Percentiles rank a stretch among this genome's conserved stretches.
phyloP scores from a whole-genome alignment of 1,140 invertebrate genomes.

The Proctacanthus coquilletti region DNA sequence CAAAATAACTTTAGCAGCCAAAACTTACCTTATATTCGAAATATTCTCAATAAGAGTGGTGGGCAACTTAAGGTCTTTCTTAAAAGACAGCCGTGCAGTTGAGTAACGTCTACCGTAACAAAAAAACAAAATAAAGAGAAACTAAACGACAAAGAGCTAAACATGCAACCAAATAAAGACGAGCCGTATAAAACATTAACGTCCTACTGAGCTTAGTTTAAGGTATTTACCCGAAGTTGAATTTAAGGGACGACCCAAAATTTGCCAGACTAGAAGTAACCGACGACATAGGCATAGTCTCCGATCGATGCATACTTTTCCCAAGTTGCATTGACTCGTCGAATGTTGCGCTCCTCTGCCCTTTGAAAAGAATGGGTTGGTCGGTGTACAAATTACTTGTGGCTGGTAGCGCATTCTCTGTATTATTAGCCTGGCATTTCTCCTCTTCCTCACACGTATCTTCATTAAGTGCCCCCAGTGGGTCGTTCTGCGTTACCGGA shows the following conservation, averaged over 20 bases:
- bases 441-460: conserved; percentile 14
- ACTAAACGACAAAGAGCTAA: conserved; percentile 3
- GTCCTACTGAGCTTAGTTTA: not conserved
- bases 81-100: conserved; percentile 55
- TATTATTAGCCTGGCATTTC: not conserved
- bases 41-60: conserved; percentile 56
- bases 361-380: conserved; percentile 39
- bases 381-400: conserved; percentile 23
- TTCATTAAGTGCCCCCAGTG: conserved; percentile 62
- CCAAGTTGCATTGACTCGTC: conserved; percentile 35
- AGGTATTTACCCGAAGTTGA: conserved; percentile 63
- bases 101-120: conserved; percentile 59
- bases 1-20: too few relatives aligned
- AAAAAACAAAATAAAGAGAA: conserved; percentile 16
- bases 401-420: not conserved
- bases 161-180: conserved; percentile 1
- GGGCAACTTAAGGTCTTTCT: conserved; percentile 51
- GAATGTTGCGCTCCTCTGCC: conserved; percentile 39
- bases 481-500: conserved; percentile 79
- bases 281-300: conserved; percentile 60
- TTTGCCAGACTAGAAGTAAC: conserved; percentile 60
- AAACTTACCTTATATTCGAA: conserved; percentile 52
- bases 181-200: conserved; percentile 8
- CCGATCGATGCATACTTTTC: conserved; percentile 52
- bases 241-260: conserved; percentile 61